Base-by-base conservation (phyloP, 2,797 vertebrate genomes). In the Poecile montanus region DNA sequence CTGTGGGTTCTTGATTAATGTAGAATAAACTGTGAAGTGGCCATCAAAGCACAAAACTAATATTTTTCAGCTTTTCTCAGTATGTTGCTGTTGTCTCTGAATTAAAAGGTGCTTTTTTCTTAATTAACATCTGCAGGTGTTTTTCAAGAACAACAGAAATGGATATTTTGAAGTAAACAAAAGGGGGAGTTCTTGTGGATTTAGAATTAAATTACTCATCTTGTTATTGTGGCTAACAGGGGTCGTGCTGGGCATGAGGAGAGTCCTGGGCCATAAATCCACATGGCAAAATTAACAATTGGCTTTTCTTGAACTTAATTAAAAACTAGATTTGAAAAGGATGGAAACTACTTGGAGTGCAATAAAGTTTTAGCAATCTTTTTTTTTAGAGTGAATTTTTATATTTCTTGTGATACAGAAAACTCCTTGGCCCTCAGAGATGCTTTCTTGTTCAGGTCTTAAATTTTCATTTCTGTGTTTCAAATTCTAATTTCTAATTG, bases 121-220 rank as follows among this genome's bases (percentile, higher is more conserved):
- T 93, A 92, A 73, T 89, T 77, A 89, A 84, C 42, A 91, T 53
- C 94, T 82, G 91, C 65, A 90, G 78, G 85, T 91, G 80, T 88
- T 75, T 91, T 81, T 95, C 36, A 83, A 71, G 91, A 79, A 81
- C 65, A 79, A 45, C 71, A 91, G 89, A 95, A 96, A 96, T 93
- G 92, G 89, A 54, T 95, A 61, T 94, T 95, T 91, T 74, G 71
- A 96, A 91, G 89, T 96, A 95, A 97, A 95, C 90, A 95, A 92
- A 70, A 50, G 82, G 68, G 92, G 72, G 85, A 93, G 79, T 94
- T 96, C 94, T 93, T 83, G 92, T 93, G 94, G 89, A 74, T 85
- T 85, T 78, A 65, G 76, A 94, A 93, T 86, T 97, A 94, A 97
- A 97, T 98, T 95, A 96, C 96, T 97, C 95, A 96, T 96, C 93